Percentiles rank a stretch among this genome's conserved stretches.
phyloP scores from a whole-genome alignment of 2,888 invertebrate species.

The Alcis repandata region DNA sequence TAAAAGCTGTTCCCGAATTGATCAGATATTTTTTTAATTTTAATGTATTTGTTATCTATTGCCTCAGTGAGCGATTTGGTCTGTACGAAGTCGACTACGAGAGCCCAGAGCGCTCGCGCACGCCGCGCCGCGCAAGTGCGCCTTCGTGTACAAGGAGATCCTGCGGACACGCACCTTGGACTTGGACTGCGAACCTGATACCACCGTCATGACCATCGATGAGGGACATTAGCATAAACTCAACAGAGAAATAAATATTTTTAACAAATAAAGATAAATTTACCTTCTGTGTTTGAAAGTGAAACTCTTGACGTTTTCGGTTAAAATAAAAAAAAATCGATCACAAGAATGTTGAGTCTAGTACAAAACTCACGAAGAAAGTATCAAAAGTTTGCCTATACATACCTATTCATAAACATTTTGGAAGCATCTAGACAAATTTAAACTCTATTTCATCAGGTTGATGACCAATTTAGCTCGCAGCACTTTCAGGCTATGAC shows the following conservation, averaged over 20 bases:
- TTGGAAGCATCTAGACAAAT: too few relatives aligned
- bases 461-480: too few relatives aligned
- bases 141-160: conserved; percentile 79
- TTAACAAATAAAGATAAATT: not conserved
- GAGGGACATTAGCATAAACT: conserved; percentile 48
- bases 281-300: too few relatives aligned
- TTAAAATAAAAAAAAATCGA: too few relatives aligned
- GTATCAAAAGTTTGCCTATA: too few relatives aligned
- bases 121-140: conserved; percentile 87
- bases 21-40: not conserved
- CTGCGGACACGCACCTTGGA: conserved; percentile 66
- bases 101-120: conserved; percentile 85
- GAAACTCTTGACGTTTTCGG: too few relatives aligned
- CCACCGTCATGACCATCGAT: conserved; percentile 52
- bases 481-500: too few relatives aligned
- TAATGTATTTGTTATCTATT: not conserved
- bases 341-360: too few relatives aligned
- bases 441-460: too few relatives aligned
- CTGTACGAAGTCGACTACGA: conserved; percentile 88
- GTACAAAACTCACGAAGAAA: too few relatives aligned
- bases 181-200: conserved; percentile 53
- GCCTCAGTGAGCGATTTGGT: conserved; percentile 71
- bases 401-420: too few relatives aligned
- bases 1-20: not conserved
- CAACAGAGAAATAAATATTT: not conserved